A percentile compares a stretch with the other conserved stretches of the same genome.
These are phyloP conservation scores for Suricata suricatta DNA, from an alignment of 2,113 vertebrate species.

Conservation along the genomic window DNA sequence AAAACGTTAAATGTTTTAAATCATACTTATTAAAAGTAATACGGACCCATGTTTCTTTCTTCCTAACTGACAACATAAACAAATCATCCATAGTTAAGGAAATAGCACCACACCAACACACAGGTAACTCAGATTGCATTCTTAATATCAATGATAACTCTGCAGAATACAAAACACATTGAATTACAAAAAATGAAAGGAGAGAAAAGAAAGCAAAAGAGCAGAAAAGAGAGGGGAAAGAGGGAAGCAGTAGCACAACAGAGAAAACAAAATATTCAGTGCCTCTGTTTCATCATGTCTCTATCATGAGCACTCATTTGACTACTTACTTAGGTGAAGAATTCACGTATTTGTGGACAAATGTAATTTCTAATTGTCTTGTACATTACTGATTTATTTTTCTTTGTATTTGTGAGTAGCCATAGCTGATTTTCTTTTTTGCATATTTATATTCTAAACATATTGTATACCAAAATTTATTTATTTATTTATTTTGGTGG, in stretches of 20 bases:
- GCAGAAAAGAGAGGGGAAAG: no score
- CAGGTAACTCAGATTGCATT: background rate
- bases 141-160: background rate
- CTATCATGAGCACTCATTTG: background rate
- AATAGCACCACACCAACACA: background rate
- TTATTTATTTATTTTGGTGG: background rate
- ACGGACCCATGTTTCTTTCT: background rate
- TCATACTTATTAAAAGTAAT: background rate
- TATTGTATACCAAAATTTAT: background rate
- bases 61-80: constrained; percentile 11
- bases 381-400: background rate
- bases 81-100: background rate
- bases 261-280: background rate
- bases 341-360: background rate
- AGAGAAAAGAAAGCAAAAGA: background rate
- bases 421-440: background rate
- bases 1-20: background rate
- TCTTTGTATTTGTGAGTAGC: background rate
- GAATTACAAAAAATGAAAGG: background rate
- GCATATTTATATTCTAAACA: background rate
- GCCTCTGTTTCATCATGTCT: rapidly evolving
- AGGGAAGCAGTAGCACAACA: background rate
- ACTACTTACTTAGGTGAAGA: background rate
- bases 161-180: background rate
- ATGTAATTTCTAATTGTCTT: background rate